Base-by-base conservation (phyloP, 1,140 invertebrate species). In the Trichomalopsis sarcophagae region DNA sequence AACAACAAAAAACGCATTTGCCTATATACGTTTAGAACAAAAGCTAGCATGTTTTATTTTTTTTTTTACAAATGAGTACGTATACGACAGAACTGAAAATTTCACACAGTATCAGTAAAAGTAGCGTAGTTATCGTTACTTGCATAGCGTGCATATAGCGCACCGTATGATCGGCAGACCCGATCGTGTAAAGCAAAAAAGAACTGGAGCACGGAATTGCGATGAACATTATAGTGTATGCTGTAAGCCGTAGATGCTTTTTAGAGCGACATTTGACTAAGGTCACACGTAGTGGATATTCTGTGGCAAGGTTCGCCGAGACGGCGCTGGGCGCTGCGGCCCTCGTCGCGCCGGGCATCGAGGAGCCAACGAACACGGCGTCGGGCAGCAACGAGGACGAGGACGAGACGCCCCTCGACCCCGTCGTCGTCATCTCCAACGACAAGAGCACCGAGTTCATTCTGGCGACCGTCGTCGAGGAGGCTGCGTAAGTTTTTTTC, bases 381-480 rank as follows among this genome's bases (percentile, higher is more conserved):
- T 97, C 97, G n/a, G 97, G 97, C 14, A 97, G 96, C 87, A 97
- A 97, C 86, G 97, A 97, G 88, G 97, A 98, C 87, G 97, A 97
- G 86, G 97, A 98, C 86, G 95, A 93, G 83, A 93, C 92, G 27
- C 93, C 92, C 3, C 82, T 93, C 47, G 93, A 93, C 89, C 92
- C 92, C 21, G 91, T 91, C 27, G 92, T 92, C 81, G 96, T 98
- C 87, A 97, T 98, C 87, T 96, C 97, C 17, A 98, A 98, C 91
- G 97, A 97, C 90, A 97, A 97, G 92, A 97, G 97, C 81, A 97
- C 97, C 7, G 97, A 98, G 90, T 97, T 98, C 90, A 97, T 98
- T 92, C 93, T 98, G 84, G 96, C 96, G 6, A 97, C 97, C 11
- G 97, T 97, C 75, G 95, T 95, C 86, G 96, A 97, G 91, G 96